phyloP scores from a whole-genome alignment of 2,797 vertebrate species.

The Lacerta agilis region DNA sequence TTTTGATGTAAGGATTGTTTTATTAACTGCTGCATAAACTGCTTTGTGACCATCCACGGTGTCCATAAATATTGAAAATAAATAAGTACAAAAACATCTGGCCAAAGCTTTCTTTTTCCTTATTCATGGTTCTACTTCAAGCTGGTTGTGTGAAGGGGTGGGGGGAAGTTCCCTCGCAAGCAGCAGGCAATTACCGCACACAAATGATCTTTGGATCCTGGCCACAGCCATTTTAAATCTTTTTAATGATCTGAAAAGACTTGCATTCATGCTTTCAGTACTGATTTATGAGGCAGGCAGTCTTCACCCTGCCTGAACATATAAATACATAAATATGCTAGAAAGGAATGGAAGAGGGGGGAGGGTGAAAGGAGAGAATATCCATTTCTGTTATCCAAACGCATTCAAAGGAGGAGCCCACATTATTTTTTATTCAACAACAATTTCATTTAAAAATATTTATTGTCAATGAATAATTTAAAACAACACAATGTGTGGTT shows the following conservation, averaged over 20 bases:
- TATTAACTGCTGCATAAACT: too few relatives aligned
- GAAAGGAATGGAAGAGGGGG: neutral
- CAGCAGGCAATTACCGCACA: neutral
- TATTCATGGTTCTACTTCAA: neutral
- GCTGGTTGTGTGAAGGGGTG: neutral
- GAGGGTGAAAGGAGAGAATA: neutral
- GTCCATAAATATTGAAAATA: too few relatives aligned
- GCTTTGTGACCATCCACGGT: too few relatives aligned
- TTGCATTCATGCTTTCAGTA: neutral
- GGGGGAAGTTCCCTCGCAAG: neutral
- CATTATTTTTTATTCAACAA: slow-evolving; percentile 33
- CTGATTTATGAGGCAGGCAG: slow-evolving; percentile 2
- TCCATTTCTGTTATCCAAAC: neutral
- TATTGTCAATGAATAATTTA: slow-evolving; percentile 39
- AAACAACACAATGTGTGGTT: slow-evolving; percentile 8
- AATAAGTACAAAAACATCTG: neutral
- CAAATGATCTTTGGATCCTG: neutral
- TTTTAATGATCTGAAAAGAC: neutral
- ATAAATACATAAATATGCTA: slow-evolving; percentile 14
- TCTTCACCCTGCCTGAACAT: neutral
- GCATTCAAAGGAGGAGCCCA: neutral
- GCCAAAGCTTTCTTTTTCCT: neutral
- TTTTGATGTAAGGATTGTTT: too few relatives aligned
- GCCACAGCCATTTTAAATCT: slow-evolving; percentile 5
- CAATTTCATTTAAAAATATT: slow-evolving; percentile 41